Conservation (phyloP, 2,888 invertebrate genomes). For the Brachyopa scutellaris region DNA sequence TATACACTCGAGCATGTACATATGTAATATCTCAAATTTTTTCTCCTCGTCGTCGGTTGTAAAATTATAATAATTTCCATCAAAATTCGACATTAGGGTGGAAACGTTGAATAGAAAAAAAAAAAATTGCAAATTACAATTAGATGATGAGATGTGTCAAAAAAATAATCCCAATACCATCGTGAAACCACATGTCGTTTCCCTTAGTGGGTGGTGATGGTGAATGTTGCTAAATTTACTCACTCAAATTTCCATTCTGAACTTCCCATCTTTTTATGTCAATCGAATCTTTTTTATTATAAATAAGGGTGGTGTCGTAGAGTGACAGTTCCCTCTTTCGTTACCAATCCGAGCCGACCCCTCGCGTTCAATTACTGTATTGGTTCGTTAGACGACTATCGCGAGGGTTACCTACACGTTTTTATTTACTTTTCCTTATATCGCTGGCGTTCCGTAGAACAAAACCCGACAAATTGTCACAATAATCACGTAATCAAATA, state of each 20-base stretch:
- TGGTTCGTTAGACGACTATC: constrained; percentile 29
- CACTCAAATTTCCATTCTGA: constrained; percentile 16
- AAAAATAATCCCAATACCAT: constrained; percentile 9
- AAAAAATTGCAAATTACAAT: constrained; percentile 32
- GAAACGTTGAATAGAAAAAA: background rate
- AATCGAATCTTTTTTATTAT: background rate
- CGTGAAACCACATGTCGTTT: constrained; percentile 29
- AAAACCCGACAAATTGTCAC: constrained; percentile 47
- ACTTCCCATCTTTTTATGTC: constrained; percentile 40
- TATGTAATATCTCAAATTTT: background rate
- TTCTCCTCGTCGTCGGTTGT: too few relatives aligned
- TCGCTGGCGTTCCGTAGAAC: constrained; percentile 14
- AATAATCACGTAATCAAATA: constrained; percentile 66
- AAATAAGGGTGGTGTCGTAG: background rate
- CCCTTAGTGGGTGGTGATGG: constrained; percentile 21
- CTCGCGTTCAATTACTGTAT: constrained; percentile 21
- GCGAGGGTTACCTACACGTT: background rate
- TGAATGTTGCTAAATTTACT: constrained; percentile 23
- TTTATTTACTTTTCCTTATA: constrained; percentile 20
- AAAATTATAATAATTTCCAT: constrained; percentile 42
- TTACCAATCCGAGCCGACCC: background rate
- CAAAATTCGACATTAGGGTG: constrained; percentile 25
- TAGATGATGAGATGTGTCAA: constrained; percentile 31
- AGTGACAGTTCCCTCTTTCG: constrained; percentile 21
- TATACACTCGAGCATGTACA: too few relatives aligned